Evolutionary conservation across 35 echinoderm and acorn worm species (phyloP).

Genomic region (Holothuria glaberrima): DNA sequence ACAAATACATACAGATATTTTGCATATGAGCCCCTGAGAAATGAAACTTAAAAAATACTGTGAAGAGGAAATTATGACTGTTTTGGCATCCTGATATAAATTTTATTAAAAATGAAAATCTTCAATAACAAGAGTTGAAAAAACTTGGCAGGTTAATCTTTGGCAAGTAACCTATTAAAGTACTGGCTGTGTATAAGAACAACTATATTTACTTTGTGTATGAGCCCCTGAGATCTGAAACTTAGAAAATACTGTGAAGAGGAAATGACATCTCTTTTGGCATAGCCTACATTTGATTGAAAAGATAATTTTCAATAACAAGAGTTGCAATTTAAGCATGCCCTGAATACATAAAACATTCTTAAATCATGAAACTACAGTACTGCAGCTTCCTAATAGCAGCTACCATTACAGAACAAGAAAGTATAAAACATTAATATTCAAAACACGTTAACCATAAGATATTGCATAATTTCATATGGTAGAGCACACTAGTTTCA

Average conservation of each 20-base stretch:
- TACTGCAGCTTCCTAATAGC: no score
- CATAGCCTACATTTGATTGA: neutral
- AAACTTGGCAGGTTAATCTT: neutral
- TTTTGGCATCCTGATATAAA: neutral
- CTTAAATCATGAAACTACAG: neutral
- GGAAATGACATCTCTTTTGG: neutral
- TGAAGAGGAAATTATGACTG: neutral
- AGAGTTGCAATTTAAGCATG: neutral
- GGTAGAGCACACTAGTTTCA: no score
- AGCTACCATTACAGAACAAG: no score
- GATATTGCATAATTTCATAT: no score
- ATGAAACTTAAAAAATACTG: neutral
- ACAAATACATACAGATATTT: neutral
- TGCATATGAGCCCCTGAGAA: neutral
- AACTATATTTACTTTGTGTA: neutral
- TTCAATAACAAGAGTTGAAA: neutral
- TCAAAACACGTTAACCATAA: no score
- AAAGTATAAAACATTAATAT: no score
- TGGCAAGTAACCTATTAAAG: neutral
- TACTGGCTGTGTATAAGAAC: neutral
- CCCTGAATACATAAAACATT: conserved; percentile 18
- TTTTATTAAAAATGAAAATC: neutral
- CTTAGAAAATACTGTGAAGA: neutral
- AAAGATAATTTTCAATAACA: neutral
- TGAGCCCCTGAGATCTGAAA: neutral